phyloP scores from a whole-genome alignment of 2,888 invertebrate genomes.

The Papilio gigon region DNA sequence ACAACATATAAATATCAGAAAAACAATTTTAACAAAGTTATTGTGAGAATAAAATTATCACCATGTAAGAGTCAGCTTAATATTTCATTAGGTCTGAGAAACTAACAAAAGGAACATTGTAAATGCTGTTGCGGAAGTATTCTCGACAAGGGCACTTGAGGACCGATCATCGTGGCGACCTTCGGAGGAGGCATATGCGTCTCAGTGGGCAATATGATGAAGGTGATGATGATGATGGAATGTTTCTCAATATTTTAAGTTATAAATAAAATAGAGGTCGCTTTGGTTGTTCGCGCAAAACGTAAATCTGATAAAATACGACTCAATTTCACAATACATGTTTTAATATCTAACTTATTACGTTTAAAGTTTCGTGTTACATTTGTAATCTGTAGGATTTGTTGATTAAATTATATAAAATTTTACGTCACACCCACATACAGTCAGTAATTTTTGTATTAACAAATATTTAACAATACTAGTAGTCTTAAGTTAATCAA shows the following conservation, averaged over 20 bases:
- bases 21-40: not conserved
- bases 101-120: too few species aligned
- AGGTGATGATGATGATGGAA: too few species aligned
- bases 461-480: not conserved
- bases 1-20: too few species aligned
- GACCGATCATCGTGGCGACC: too few species aligned
- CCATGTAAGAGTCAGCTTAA: not conserved
- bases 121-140: too few species aligned
- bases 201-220: too few species aligned
- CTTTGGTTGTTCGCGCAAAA: conserved; percentile 4
- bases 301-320: conserved; percentile 31
- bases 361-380: conserved; percentile 36
- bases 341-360: not conserved
- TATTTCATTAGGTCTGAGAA: not conserved
- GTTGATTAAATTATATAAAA: conserved; percentile 12
- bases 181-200: too few species aligned
- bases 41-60: not conserved
- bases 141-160: too few species aligned
- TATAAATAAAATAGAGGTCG: too few species aligned
- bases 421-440: conserved; percentile 4
- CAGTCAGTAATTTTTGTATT: not conserved
- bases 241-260: too few species aligned
- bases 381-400: conserved; percentile 10
- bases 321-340: conserved; percentile 13
- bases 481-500: not conserved